Evolutionary conservation across 92 coral and sea anemone genomes (phyloP), one percentile per base, ranked within the genome.

Genomic region (Zoanthus sociatus): DNA sequence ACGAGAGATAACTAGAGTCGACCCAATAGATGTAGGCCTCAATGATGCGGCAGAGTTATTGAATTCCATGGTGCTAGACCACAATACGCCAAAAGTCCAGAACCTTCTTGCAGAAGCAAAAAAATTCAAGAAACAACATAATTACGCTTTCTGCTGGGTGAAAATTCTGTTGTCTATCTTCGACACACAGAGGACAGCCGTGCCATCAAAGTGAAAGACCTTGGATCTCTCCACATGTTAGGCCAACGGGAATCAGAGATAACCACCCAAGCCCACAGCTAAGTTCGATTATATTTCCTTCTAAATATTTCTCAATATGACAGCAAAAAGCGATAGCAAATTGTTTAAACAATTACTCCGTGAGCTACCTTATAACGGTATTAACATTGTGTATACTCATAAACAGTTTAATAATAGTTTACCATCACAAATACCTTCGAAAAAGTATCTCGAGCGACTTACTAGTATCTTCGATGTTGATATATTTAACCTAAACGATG

Each of bases 141-240:
- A 66, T 20, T 83, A 17, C 76, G 56, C 75, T 42, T 83, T 83
- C 77, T 83, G 77, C 87, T 58, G 66, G 66, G 66, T 58, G 66
- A 58, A 58, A 58, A 11, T 0, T 58, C 77, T 66, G 86, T 67
- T 21, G 86, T 64, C 54, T 82, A 82, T 82, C 86, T 82, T 61
- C 86, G 76, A 37, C 18, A 61, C 50, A 33, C 74, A 44, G 86
- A 82, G 86, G 76, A 21, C 77, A 82, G 86, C 76, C 86, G 77
- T 9, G 86, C 76, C 56, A 82, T 82, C 77, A 82, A 82, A 67
- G 77, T 82, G 60, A 82, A 82, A 82, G 55, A 82, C 33, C 77
- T 82, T 53, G 15, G 86, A 61, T 53, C 86, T 64, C 86, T 82
- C 10, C 60, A 82, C 86, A 15, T 32, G 56, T 67, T 67, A 82